These are phyloP conservation scores for Psammodynastes pulverulentus DNA, from an alignment of 2,113 vertebrate species.

Conservation along the genomic window DNA sequence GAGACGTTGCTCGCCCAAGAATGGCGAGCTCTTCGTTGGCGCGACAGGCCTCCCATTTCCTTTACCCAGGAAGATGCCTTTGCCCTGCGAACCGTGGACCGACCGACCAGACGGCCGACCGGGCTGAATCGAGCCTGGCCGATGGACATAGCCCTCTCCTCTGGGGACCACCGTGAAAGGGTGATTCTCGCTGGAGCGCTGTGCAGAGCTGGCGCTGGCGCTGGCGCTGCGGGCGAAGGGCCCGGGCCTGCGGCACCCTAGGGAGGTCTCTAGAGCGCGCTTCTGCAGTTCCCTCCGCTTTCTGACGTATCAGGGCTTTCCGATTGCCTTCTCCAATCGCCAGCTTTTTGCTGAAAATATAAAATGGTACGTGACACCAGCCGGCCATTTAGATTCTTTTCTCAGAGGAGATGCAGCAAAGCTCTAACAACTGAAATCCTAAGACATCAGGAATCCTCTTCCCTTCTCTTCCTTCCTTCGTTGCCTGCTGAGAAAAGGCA, in stretches of 20 bases:
- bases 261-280: not conserved
- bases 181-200: too few species aligned
- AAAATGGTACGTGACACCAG: not conserved
- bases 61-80: not conserved
- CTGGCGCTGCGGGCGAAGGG: too few species aligned
- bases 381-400: not conserved
- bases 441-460: constrained; percentile 1
- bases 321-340: not conserved
- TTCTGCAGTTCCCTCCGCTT: not conserved
- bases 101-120: not conserved
- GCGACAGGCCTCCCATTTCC: not conserved
- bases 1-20: not conserved
- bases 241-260: not conserved
- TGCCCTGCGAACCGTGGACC: not conserved
- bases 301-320: not conserved
- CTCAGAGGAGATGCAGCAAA: not conserved
- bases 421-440: constrained; percentile 35
- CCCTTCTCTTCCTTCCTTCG: not conserved
- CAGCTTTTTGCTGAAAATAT: not conserved
- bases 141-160: not conserved
- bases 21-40: not conserved
- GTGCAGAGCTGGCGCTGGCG: too few species aligned
- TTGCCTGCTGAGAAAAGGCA: constrained; percentile 7
- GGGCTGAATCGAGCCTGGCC: not conserved
- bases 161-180: not conserved